Base-by-base conservation (phyloP, 2,888 invertebrate genomes). In the Orthosia gracilis region DNA sequence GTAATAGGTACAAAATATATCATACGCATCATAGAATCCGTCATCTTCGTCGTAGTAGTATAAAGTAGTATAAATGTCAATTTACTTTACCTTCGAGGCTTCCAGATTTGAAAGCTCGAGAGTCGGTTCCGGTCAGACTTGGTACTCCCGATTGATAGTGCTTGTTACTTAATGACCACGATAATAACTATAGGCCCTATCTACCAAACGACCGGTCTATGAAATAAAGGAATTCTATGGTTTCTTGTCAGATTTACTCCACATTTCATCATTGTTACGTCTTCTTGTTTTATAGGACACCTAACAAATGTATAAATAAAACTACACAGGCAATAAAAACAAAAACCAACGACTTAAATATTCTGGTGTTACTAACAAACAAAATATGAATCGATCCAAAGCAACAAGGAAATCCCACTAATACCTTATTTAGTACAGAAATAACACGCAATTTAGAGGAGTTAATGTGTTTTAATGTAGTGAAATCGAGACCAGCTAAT, bases 401-500 rank as follows among this genome's bases (percentile, higher is more conserved):
- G n/a, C 68, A 82, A 83, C 80, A 73, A 84, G 85, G 87, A 88
- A 86, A 83, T 74, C 69, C 80, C 72, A 74, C 75, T 65, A 78
- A 90, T 89, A 88, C 89, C 89, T 89, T 91, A 91, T 91, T 90
- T 86, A 92, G 92, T 91, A 93, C 92, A 92, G 88, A 94, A 95
- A 95, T 95, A 95, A 94, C 94, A 92, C 87, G 90, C 89, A 92
- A 92, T 92, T 93, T 90, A 89, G 92, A 94, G 92, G 95, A 95
- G 95, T 95, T 96, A 96, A 95, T 95, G 96, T 94, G 95, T 95
- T 95, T 94, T 95, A 95, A 96, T 95, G 95, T 94, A 94, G 94
- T 96, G 95, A 93, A 95, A 96, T 94, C 94, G 96, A 95, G 95
- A 95, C 90, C 93, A 91, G 94, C 95, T 96, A 96, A 96, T 96